Conservation (phyloP, 2,797 vertebrate species). For the Malacoraja senta region DNA sequence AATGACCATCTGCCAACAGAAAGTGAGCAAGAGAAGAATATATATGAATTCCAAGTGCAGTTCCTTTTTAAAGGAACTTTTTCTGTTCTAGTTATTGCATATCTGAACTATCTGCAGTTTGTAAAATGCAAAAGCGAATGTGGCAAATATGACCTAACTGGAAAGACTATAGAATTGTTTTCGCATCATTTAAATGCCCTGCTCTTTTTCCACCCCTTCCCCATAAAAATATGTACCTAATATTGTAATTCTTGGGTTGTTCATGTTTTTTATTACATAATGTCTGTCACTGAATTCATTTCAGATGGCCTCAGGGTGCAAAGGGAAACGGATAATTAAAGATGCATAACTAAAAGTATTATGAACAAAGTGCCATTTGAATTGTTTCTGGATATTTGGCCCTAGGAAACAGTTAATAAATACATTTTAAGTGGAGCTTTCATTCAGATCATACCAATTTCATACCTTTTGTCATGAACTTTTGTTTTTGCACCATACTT, state of each 20-base stretch:
- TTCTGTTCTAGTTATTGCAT: not conserved
- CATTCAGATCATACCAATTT: not conserved
- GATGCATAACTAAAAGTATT: not conserved
- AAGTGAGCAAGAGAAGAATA: not conserved
- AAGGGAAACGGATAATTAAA: slow-evolving; percentile 4
- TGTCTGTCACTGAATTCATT: slow-evolving; percentile 5
- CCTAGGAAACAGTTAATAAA: slow-evolving; percentile 21
- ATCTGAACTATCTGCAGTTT: not conserved
- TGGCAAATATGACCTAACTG: not conserved
- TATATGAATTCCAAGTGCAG: not conserved
- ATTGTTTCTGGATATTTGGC: not conserved
- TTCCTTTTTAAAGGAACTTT: not conserved
- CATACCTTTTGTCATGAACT: not conserved
- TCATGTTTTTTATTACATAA: not conserved
- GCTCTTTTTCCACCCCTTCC: not conserved
- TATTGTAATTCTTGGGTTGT: not conserved
- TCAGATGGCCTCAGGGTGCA: slow-evolving; percentile 9
- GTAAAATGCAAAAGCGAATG: not conserved
- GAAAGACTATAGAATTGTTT: not conserved
- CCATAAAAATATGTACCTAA: not conserved
- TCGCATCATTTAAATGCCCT: not conserved
- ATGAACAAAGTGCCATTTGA: not conserved
- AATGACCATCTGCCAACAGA: not conserved
- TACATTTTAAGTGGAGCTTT: not conserved
- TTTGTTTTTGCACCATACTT: not conserved